These are phyloP conservation scores for Arbacia lixula DNA, from an alignment of 53 echinoderm and acorn worm species.

Conservation along the genomic window DNA sequence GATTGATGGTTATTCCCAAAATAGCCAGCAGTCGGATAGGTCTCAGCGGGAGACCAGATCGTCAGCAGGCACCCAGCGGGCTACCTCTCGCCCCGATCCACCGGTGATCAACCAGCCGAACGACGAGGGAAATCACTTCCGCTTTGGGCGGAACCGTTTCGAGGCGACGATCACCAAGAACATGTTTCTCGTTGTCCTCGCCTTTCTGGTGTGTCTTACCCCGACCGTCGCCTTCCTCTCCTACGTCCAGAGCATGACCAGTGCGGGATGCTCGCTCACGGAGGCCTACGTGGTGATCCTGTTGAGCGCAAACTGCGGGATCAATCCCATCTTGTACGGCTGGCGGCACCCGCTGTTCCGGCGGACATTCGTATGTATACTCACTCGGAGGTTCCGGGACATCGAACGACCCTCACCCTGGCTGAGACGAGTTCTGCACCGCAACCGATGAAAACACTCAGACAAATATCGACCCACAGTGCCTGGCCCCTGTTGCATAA, in stretches of 20 bases:
- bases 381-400: not conserved
- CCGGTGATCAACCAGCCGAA: too few relatives aligned
- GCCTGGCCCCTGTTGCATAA: too few relatives aligned
- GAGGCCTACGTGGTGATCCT: slow-evolving; percentile 32
- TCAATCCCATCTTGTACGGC: slow-evolving; percentile 25
- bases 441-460: too few relatives aligned
- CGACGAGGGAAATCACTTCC: not conserved
- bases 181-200: slow-evolving; percentile 32
- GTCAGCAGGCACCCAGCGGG: too few relatives aligned
- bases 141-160: not conserved
- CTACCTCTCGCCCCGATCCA: too few relatives aligned
- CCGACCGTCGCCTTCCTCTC: slow-evolving; percentile 12
- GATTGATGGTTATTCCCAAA: too few relatives aligned
- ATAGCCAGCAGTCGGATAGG: too few relatives aligned
- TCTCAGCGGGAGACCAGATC: too few relatives aligned
- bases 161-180: slow-evolving; percentile 17
- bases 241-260: not conserved
- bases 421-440: not conserved
- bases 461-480: too few relatives aligned
- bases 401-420: slow-evolving; percentile 30
- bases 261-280: not conserved
- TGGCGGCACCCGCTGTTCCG: slow-evolving; percentile 30
- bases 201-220: slow-evolving; percentile 12
- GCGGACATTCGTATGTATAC: not conserved
- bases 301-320: slow-evolving; percentile 17